Evolutionary conservation across 30 jellyfish, hydroid and myxozoan genomes (phyloP).

Genomic region (Clytia hemisphaerica): DNA sequence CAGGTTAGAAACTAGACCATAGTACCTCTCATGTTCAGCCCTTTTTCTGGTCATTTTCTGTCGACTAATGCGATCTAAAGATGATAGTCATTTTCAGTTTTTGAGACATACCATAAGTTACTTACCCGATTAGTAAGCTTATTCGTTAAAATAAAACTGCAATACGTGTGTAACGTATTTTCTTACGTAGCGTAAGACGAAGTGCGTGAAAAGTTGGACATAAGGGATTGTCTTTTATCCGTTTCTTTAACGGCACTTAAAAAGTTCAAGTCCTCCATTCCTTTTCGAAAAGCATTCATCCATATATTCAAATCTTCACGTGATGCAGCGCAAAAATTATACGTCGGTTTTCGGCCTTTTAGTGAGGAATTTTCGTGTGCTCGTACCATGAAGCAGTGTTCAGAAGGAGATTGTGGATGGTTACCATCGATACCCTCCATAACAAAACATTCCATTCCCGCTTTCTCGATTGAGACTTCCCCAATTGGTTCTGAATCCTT

Average conservation of each 20-base stretch:
- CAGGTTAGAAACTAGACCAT: no score
- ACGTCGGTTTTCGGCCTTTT: conserved; percentile 46
- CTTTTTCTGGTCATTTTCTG: no score
- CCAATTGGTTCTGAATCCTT: conserved; percentile 32
- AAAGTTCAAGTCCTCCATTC: conserved; percentile 25
- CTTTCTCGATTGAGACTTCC: conserved; percentile 17
- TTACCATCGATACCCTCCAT: conserved; percentile 78
- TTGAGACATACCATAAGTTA: no score
- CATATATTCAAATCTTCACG: conserved; percentile 54
- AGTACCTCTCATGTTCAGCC: no score
- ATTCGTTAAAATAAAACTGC: no score
- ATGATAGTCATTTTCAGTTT: no score
- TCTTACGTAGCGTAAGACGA: no score
- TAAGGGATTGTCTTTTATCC: background rate
- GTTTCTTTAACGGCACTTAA: conserved; percentile 11
- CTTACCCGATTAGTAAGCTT: no score
- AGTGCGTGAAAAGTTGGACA: conserved; percentile 19
- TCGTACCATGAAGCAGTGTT: conserved; percentile 53
- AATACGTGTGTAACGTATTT: no score
- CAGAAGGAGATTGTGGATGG: conserved; percentile 64
- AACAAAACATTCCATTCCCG: conserved; percentile 13
- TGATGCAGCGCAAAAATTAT: conserved; percentile 56
- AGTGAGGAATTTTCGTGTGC: conserved; percentile 28
- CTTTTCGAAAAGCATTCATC: conserved; percentile 64
- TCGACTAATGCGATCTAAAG: no score